Evolutionary conservation across 2,797 vertebrate genomes (phyloP).

Genomic region (Aphelocoma californica): DNA sequence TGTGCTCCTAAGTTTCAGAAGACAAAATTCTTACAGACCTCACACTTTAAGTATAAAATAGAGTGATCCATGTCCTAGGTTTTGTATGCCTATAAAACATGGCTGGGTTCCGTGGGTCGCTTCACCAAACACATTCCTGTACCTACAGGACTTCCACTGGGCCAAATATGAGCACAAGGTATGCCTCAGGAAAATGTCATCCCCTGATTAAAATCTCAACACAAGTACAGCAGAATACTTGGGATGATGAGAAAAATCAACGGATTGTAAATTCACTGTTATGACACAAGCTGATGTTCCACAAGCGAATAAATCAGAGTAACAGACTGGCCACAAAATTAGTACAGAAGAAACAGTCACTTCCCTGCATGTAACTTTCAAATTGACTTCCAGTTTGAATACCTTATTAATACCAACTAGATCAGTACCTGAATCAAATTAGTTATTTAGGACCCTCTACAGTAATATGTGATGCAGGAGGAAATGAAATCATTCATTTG

Average conservation of each 20-base stretch:
- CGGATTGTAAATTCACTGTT: neutral
- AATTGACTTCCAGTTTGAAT: neutral
- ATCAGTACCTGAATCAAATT: neutral
- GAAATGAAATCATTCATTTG: neutral
- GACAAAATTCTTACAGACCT: neutral
- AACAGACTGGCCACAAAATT: neutral
- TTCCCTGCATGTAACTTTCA: neutral
- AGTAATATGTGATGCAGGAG: neutral
- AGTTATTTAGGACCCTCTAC: neutral
- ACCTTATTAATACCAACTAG: neutral
- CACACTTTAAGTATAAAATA: neutral
- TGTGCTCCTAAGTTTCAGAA: neutral
- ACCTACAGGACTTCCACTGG: neutral
- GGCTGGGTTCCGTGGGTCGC: neutral
- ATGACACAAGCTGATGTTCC: neutral
- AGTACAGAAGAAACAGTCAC: neutral
- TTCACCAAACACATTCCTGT: neutral
- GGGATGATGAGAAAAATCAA: neutral
- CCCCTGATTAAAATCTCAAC: neutral
- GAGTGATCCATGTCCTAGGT: rapidly evolving
- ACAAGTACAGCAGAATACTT: neutral
- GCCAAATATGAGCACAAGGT: neutral
- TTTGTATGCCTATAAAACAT: neutral
- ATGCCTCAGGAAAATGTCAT: neutral
- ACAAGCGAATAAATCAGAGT: neutral